A percentile compares a stretch with the other conserved stretches of the same genome.
phyloP scores from a whole-genome alignment of 2,888 invertebrate genomes.

The Drosophila bunnanda region DNA sequence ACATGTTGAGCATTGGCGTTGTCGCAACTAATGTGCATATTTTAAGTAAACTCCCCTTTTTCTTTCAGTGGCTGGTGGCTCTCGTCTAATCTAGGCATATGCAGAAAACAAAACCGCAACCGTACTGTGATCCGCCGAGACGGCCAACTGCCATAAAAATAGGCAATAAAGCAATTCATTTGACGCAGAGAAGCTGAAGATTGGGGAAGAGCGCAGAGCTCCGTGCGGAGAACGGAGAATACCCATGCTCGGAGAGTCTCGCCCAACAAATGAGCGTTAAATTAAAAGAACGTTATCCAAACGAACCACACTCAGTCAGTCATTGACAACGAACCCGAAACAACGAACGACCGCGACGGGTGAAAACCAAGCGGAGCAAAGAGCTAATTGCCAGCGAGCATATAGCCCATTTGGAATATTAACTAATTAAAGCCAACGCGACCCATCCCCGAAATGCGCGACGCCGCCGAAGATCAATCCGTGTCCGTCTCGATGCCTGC shows the following conservation, averaged over 20 bases:
- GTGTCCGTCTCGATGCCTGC: conserved; percentile 6
- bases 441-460: conserved; percentile 60
- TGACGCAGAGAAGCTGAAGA: conserved; percentile 39
- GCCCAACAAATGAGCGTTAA: conserved; percentile 70
- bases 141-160: conserved; percentile 23
- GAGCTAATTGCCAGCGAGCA: conserved; percentile 42
- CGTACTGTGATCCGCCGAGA: conserved; percentile 13
- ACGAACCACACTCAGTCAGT: conserved; percentile 67
- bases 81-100: conserved; percentile 60
- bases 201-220: conserved; percentile 8
- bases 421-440: conserved; percentile 68
- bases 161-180: conserved; percentile 34
- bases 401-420: conserved; percentile 66
- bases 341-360: conserved; percentile 55
- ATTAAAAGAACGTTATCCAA: conserved; percentile 75
- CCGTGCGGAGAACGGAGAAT: conserved; percentile 7
- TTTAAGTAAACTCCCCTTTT: background rate
- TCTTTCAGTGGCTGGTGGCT: conserved; percentile 19
- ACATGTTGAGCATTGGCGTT: background rate
- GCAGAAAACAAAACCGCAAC: conserved; percentile 30
- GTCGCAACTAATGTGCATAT: too few species aligned
- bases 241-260: conserved; percentile 38
- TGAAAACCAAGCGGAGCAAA: conserved; percentile 46
- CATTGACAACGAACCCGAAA: conserved; percentile 74
- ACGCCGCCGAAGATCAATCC: conserved; percentile 52